Percentiles rank a stretch among this genome's conserved stretches.
These are phyloP conservation scores for Nicator chloris DNA, from an alignment of 2,113 vertebrate species.

Conservation along the genomic window DNA sequence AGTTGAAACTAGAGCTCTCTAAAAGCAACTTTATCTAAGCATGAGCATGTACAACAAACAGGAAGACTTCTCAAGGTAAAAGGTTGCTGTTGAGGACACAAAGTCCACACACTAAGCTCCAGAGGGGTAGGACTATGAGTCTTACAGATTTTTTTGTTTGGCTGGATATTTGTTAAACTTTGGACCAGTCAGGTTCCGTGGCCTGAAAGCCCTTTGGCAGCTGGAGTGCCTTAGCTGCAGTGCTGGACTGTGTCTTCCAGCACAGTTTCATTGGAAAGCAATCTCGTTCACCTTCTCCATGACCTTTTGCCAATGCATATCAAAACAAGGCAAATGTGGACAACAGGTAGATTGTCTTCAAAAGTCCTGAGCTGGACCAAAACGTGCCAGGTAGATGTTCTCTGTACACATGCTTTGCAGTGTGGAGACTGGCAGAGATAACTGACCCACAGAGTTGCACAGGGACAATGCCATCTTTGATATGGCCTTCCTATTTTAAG, in stretches of 20 bases:
- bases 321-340: background rate
- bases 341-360: background rate
- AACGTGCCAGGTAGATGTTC: background rate
- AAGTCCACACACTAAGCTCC: background rate
- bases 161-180: background rate
- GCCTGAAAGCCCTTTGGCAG: background rate
- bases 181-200: background rate
- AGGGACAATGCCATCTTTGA: background rate
- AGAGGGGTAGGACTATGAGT: background rate
- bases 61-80: background rate
- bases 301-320: background rate
- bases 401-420: background rate
- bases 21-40: background rate
- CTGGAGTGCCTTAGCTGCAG: background rate
- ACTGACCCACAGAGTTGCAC: background rate
- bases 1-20: background rate
- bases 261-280: background rate
- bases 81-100: background rate
- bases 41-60: background rate
- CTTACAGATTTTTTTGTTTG: background rate
- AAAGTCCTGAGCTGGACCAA: background rate
- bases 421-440: background rate
- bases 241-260: background rate
- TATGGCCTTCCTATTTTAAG: background rate
- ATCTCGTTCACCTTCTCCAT: background rate